Evolutionary conservation across 2,113 vertebrate genomes (phyloP).

Genomic region (Hiodon alosoides): DNA sequence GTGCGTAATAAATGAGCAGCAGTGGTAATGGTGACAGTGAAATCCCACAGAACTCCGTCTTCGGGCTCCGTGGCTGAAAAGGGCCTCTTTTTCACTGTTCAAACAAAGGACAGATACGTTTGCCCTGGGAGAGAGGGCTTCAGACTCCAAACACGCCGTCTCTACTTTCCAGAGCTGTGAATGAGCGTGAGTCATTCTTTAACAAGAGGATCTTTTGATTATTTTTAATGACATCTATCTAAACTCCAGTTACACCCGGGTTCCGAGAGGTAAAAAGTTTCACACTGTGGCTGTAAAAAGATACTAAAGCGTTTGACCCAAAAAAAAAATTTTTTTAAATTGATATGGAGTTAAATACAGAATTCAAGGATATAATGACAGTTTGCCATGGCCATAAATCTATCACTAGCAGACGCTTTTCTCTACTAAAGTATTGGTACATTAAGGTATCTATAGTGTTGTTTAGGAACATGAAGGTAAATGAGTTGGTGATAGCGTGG

Average conservation of each 20-base stretch:
- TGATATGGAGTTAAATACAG: constrained; percentile 6
- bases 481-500: too few relatives aligned
- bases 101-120: constrained; percentile 51
- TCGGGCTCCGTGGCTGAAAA: constrained; percentile 49
- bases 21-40: constrained; percentile 43
- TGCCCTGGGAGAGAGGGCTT: constrained; percentile 46
- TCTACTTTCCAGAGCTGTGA: constrained; percentile 41
- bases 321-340: too few relatives aligned
- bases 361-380: not conserved
- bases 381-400: too few relatives aligned
- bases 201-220: constrained; percentile 51
- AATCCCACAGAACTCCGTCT: constrained; percentile 44
- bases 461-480: too few relatives aligned
- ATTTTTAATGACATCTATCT: constrained; percentile 52
- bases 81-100: constrained; percentile 40
- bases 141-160: constrained; percentile 34
- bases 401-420: too few relatives aligned
- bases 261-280: constrained; percentile 20
- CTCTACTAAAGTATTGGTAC: too few relatives aligned
- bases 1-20: constrained; percentile 50
- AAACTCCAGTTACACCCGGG: not conserved
- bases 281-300: constrained; percentile 4
- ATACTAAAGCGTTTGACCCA: not conserved
- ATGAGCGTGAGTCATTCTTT: constrained; percentile 39
- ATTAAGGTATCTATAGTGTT: too few relatives aligned